A percentile compares a stretch with the other conserved stretches of the same genome.
Evolutionary conservation across 2,888 invertebrate species (phyloP).

Genomic region (Amiota minor): DNA sequence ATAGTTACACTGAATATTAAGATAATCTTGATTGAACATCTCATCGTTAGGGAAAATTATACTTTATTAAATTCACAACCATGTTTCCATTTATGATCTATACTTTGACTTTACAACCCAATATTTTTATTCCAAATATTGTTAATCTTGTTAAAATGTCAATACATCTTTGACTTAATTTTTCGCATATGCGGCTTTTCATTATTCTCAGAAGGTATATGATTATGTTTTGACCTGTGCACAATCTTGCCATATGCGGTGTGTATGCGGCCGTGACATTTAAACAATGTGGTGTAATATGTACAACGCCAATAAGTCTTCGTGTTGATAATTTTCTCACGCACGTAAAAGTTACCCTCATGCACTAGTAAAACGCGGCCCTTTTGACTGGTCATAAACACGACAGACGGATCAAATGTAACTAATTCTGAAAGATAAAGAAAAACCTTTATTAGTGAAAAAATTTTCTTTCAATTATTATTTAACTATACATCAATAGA

Average conservation of each 20-base stretch:
- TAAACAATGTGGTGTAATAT: constrained; percentile 69
- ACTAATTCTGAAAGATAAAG: neutral
- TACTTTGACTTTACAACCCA: neutral
- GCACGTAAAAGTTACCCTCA: constrained; percentile 69
- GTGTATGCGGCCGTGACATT: constrained; percentile 71
- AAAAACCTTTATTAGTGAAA: neutral
- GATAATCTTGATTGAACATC: no score
- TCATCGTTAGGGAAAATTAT: no score
- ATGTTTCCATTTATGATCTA: neutral
- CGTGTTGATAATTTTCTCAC: constrained; percentile 67
- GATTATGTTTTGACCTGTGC: constrained; percentile 68
- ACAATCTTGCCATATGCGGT: constrained; percentile 63
- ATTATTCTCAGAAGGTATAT: constrained; percentile 42
- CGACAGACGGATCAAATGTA: constrained; percentile 27
- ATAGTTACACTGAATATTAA: no score
- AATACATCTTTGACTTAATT: constrained; percentile 24
- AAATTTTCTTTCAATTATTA: neutral
- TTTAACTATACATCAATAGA: neutral
- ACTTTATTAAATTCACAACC: no score
- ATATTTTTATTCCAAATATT: no score
- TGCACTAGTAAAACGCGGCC: constrained; percentile 66
- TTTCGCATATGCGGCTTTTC: constrained; percentile 45
- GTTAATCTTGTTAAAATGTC: no score
- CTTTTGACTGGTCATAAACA: constrained; percentile 69
- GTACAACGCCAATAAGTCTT: constrained; percentile 73